Conservation (phyloP, 2,113 vertebrate genomes). For the Lipophrys pholis region DNA sequence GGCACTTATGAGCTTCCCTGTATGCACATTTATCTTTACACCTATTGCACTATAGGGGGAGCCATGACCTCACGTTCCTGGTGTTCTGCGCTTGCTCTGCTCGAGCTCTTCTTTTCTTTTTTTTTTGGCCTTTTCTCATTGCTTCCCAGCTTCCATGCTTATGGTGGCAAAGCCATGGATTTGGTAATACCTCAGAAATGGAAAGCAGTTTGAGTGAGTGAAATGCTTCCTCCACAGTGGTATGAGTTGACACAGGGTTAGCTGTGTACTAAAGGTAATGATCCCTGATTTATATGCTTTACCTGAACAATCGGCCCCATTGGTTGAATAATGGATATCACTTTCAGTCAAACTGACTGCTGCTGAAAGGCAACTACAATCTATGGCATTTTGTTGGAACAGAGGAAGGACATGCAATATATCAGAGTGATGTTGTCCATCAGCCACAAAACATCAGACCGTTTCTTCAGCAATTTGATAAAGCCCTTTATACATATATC, state of each 20-base stretch:
- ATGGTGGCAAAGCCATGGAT: constrained; percentile 34
- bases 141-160: constrained; percentile 11
- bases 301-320: constrained; percentile 42
- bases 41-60: constrained; percentile 79
- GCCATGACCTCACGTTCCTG: constrained; percentile 78
- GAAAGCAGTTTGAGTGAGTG: constrained; percentile 49
- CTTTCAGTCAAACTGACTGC: constrained; percentile 56
- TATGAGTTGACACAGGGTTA: constrained; percentile 26
- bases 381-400: constrained; percentile 20
- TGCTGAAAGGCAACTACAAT: constrained; percentile 28
- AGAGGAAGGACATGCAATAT: constrained; percentile 7
- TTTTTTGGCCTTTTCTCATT: constrained; percentile 28
- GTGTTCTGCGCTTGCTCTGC: neutral
- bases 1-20: neutral
- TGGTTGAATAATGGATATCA: constrained; percentile 53
- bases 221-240: constrained; percentile 29
- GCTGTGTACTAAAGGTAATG: constrained; percentile 52
- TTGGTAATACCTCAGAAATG: constrained; percentile 45
- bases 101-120: constrained; percentile 11
- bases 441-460: neutral
- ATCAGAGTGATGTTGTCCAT: neutral
- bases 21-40: constrained; percentile 41
- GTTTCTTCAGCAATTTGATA: neutral
- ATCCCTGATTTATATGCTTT: constrained; percentile 57
- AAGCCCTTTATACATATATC: neutral